Conservation (phyloP, 2,797 vertebrate genomes). For the Danio kyathit region DNA sequence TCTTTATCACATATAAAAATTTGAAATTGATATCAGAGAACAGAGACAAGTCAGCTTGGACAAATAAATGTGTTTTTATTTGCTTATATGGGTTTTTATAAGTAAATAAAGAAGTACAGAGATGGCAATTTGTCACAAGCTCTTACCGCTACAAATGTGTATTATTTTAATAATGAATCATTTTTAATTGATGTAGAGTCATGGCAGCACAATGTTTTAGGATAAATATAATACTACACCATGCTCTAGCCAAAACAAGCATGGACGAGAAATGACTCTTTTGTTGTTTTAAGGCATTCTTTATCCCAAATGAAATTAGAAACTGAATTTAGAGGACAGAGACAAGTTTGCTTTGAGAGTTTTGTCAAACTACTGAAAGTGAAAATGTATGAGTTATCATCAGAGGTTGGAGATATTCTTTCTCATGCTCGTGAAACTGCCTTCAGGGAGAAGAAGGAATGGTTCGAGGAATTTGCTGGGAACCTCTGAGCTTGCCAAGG, state of each 20-base stretch:
- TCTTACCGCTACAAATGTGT: background rate
- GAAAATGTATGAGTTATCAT: slow-evolving; percentile 1
- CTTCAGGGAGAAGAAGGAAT: slow-evolving; percentile 47
- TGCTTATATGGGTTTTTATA: too few species aligned
- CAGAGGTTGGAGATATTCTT: slow-evolving; percentile 25
- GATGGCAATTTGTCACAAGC: too few species aligned
- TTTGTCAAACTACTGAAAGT: slow-evolving; percentile 1
- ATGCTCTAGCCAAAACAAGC: slow-evolving; percentile 36
- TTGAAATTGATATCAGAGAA: too few species aligned
- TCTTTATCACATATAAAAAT: too few species aligned
- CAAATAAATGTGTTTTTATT: too few species aligned
- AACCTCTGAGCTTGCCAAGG: slow-evolving; percentile 71
- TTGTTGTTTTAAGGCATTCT: slow-evolving; percentile 12
- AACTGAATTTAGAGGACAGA: slow-evolving; percentile 1
- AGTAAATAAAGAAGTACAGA: too few species aligned
- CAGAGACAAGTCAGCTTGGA: too few species aligned
- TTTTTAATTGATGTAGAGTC: background rate
- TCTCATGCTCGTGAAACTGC: slow-evolving; percentile 22
- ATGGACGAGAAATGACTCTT: background rate
- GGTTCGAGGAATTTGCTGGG: slow-evolving; percentile 73
- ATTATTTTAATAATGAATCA: background rate
- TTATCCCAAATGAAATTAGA: background rate
- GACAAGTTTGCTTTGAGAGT: background rate
- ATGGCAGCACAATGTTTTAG: slow-evolving; percentile 20
- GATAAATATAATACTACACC: background rate